Conservation (phyloP, 2,797 vertebrate genomes). For the Todus mexicanus region DNA sequence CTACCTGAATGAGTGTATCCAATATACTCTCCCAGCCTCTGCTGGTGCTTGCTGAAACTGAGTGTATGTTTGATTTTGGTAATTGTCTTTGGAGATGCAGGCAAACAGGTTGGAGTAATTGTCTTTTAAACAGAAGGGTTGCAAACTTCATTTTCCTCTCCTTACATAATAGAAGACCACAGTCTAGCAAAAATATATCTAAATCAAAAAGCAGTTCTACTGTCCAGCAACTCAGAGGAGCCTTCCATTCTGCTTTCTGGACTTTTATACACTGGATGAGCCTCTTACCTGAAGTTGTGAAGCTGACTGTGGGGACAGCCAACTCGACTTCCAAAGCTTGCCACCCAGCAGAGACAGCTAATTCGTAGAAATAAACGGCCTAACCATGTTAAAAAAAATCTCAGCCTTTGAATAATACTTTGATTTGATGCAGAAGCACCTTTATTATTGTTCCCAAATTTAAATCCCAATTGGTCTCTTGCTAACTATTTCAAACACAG, state of each 20-base stretch:
- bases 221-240: not conserved
- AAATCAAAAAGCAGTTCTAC: not conserved
- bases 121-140: not conserved
- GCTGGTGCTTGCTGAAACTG: not conserved
- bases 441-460: not conserved
- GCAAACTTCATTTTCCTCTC: not conserved
- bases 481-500: not conserved
- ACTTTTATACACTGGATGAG: not conserved
- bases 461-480: not conserved
- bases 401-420: not conserved
- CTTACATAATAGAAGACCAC: not conserved
- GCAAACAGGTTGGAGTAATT: not conserved
- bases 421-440: not conserved
- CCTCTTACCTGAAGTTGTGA: not conserved
- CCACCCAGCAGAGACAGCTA: not conserved
- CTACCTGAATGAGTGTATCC: not conserved
- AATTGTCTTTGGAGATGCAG: not conserved
- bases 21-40: not conserved
- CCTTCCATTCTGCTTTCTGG: not conserved
- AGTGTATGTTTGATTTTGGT: not conserved
- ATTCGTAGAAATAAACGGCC: not conserved
- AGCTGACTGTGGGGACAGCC: not conserved
- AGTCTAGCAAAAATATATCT: not conserved
- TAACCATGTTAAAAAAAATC: not conserved
- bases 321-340: not conserved